Base-by-base conservation (phyloP, 2,888 invertebrate species). In the Papilio gigon region DNA sequence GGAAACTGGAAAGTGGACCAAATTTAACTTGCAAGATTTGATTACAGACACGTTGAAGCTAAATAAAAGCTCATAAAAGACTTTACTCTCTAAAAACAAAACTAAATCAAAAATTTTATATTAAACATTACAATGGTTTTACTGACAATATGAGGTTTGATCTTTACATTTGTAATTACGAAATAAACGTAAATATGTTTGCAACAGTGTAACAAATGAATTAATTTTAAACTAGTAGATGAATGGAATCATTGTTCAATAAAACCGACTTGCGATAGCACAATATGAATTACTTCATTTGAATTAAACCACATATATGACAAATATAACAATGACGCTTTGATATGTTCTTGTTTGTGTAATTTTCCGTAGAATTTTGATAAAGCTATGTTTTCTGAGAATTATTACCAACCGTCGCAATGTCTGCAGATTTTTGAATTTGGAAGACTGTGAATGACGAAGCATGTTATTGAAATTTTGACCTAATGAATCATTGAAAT, bases 361-460 rank as follows among this genome's bases (percentile, higher is more conserved):
- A 53, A 53, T 30, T 35, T 63, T 47, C 50, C 56, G 17, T 27
- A n/a, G 22, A 50, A 60, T 60, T 60, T 47, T 35, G 14, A 37
- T 47, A 35, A 35, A 33, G n/a, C 9, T 25, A 17, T 65, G 22
- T 6, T 44, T 66, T 59, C 59, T 12, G 22, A 59, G 59, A 66
- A 66, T 64, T 56, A 20, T 17, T n/a, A 17, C 33, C n/a, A 42
- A 30, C 27, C 27, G 56, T 58, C 35, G 44, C 56, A 22, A 59
- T 37, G 33, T 17, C 4, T 59, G 40, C 20, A 6, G 33, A 59
- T 33, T 25, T 6, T 33, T 9, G 35, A 14, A 25, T 27, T 37
- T 50, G 40, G n/a, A 27, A 35, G 12, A 44, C 6, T 47, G 25
- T 59, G 25, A 66, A 66, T 66, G 66, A 60, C 27, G 59, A 59